Percentiles rank a stretch among this genome's conserved stretches.
Evolutionary conservation across 1,140 invertebrate species (phyloP).

Genomic region (Drosophila sucinea): DNA sequence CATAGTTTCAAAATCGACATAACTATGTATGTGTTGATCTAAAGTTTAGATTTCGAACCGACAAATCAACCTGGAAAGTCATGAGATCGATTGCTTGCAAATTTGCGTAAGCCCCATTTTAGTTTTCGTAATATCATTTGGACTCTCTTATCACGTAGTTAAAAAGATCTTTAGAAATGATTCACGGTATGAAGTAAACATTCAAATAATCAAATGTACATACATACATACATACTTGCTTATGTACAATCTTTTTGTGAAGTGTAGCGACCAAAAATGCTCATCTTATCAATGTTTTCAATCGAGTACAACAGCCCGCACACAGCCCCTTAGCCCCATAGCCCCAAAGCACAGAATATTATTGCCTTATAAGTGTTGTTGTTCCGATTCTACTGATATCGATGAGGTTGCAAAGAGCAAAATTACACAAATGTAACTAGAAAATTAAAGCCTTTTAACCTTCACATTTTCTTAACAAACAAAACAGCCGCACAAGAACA

Average conservation of each 20-base stretch:
- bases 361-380: slow-evolving; percentile 10
- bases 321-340: neutral
- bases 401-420: neutral
- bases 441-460: slow-evolving; percentile 24
- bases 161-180: neutral
- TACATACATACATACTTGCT: neutral
- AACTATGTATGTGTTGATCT: too few relatives aligned
- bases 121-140: too few relatives aligned
- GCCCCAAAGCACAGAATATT: neutral
- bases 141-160: neutral
- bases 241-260: neutral
- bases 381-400: slow-evolving; percentile 2
- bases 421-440: slow-evolving; percentile 11
- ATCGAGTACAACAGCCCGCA: neutral
- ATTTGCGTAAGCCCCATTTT: too few relatives aligned
- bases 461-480: slow-evolving; percentile 20
- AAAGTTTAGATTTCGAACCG: too few relatives aligned
- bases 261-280: neutral
- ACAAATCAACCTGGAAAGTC: too few relatives aligned
- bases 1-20: too few relatives aligned
- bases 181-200: too few relatives aligned
- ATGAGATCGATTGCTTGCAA: too few relatives aligned
- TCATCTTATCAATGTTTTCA: slow-evolving; percentile 1
- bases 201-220: neutral
- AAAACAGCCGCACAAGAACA: neutral